Evolutionary conservation across 2,888 invertebrate species (phyloP).

Genomic region (Nemapogon koenigi): DNA sequence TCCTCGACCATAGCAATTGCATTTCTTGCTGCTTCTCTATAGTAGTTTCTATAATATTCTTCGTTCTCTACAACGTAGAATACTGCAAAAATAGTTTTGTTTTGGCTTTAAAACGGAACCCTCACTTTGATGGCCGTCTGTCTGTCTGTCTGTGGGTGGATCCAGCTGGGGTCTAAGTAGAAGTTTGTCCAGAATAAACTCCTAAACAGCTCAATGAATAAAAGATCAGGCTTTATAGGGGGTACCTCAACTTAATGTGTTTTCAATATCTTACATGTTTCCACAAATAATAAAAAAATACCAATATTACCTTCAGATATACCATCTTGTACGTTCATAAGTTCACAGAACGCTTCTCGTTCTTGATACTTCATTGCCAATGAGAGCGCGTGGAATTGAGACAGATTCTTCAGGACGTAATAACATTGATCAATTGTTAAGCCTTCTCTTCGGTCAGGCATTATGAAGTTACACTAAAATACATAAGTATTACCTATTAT

Average conservation of each 20-base stretch:
- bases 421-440: conserved; percentile 67
- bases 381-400: conserved; percentile 70
- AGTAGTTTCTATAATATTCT: conserved; percentile 74
- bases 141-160: too few relatives aligned
- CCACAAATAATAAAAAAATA: not conserved
- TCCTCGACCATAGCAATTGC: conserved; percentile 70
- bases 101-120: too few relatives aligned
- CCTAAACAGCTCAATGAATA: not conserved
- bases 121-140: too few relatives aligned
- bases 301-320: conserved; percentile 44
- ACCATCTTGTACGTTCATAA: conserved; percentile 48
- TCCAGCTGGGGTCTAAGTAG: too few relatives aligned
- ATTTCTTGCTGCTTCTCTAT: conserved; percentile 67
- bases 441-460: conserved; percentile 69
- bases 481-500: not conserved
- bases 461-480: conserved; percentile 55
- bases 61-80: conserved; percentile 70
- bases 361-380: conserved; percentile 67
- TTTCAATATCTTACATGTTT: too few relatives aligned
- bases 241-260: too few relatives aligned
- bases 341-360: conserved; percentile 61
- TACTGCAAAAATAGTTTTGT: conserved; percentile 30
- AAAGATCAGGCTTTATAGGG: too few relatives aligned
- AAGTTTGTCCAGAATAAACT: not conserved
- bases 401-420: conserved; percentile 65